Base-by-base conservation (phyloP, 2,888 invertebrate species). In the Parthenolecanium corni region DNA sequence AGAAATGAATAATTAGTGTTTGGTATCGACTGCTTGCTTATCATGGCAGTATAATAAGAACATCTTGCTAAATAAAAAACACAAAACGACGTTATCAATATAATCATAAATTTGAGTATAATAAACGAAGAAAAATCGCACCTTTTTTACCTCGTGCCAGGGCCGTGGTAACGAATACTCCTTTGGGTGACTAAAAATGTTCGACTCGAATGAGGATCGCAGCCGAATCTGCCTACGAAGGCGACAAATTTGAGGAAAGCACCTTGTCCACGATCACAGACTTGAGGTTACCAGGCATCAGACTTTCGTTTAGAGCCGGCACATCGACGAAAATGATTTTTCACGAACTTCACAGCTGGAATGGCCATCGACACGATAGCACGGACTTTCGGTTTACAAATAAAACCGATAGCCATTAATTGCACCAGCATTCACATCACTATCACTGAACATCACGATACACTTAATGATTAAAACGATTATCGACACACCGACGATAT, bases 101-200 rank as follows among this genome's bases (percentile, higher is more conserved):
- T n/a, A n/a, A n/a, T n/a, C n/a, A n/a, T n/a, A n/a, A n/a, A n/a
- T n/a, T n/a, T n/a, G n/a, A n/a, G n/a, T 42, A 14, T 42, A 42
- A 42, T 42, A 42, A 42, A 42, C 6, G 14, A 42, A 42, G 11
- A 31, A 51, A 47, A 38, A 54, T 54, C 61, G 61, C 61, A 61
- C 61, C 61, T 61, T 61, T 61, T 61, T 61, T 61, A 61, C 61
- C 61, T 61, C 61, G 61, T 61, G 61, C 61, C 61, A 61, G 61
- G 61, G 61, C 61, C 61, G 61, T 49, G 51, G 49, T 61, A 49
- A 51, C 38, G 38, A 40, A 20, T 38, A 61, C 61, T 49, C 38
- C 31, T 31, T 4, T 31, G 4, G 9, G 9, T 31, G 9, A 31
- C 9, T 4, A n/a, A 36, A 40, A 36, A 46, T 23, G 16, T 49